Conservation (phyloP, 2,888 invertebrate genomes). For the Tridacna crocea region DNA sequence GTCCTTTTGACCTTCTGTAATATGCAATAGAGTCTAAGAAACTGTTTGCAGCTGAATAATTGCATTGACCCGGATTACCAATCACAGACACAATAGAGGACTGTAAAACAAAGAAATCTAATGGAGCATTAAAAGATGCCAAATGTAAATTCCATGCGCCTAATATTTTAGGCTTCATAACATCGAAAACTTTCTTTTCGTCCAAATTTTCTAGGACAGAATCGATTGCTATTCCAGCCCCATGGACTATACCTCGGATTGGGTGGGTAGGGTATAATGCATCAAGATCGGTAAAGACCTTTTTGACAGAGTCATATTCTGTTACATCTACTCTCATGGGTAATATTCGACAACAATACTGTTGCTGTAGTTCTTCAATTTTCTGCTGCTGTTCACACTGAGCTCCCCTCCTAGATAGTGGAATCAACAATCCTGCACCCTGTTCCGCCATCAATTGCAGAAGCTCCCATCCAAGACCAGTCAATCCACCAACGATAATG, state of each 20-base stretch:
- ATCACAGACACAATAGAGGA: conserved; percentile 66
- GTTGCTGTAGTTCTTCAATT: conserved; percentile 40
- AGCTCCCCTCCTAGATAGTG: conserved; percentile 54
- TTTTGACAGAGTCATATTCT: conserved; percentile 44
- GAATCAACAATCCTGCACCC: conserved; percentile 63
- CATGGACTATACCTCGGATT: conserved; percentile 65
- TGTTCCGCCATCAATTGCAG: conserved; percentile 57
- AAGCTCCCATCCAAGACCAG: conserved; percentile 70
- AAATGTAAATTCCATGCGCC: conserved; percentile 69
- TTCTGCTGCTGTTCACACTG: conserved; percentile 33
- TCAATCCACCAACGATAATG: conserved; percentile 68
- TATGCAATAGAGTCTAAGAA: conserved; percentile 67
- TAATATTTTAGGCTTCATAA: conserved; percentile 54
- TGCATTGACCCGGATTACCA: conserved; percentile 68
- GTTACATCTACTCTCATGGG: conserved; percentile 62
- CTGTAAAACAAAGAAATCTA: conserved; percentile 70
- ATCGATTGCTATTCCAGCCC: conserved; percentile 60
- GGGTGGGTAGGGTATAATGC: conserved; percentile 17
- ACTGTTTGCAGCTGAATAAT: conserved; percentile 69
- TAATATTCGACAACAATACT: conserved; percentile 46
- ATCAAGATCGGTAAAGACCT: conserved; percentile 42
- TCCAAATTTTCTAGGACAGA: conserved; percentile 38
- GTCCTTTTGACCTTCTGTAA: conserved; percentile 49
- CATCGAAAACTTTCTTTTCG: conserved; percentile 31
- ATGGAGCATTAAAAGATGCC: conserved; percentile 37